Base-by-base conservation (phyloP, 2,113 vertebrate species). In the Channa argus region DNA sequence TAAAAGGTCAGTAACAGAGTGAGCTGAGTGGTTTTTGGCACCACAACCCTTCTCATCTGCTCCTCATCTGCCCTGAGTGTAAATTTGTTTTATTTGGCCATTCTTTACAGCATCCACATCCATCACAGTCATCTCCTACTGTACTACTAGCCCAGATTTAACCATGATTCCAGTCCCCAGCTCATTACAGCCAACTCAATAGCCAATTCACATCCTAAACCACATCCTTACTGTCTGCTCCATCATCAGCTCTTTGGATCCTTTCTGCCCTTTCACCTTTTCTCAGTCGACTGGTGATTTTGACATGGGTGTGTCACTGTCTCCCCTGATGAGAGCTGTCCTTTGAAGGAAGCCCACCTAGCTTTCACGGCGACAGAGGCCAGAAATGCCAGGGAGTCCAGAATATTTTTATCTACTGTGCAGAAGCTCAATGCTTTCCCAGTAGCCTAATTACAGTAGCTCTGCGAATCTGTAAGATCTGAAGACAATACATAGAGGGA, bases 261-360 rank as follows among this genome's bases (percentile, higher is more conserved):
- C 70, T 65, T 71, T 56, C 71, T 49, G 63, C 69, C 77, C 85
- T 82, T 63, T 90, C 79, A 81, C 89, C 84, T 86, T 90, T 92
- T 93, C 89, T 89, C 91, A 80, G 72, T 63, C 11, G 34, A 63
- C 72, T 93, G 91, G 61, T 80, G 79, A 82, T 90, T 93, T 87
- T 93, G 81, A 89, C 92, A 88, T 38, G 75, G 52, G 65, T 1
- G 14, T 90, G 91, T 77, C 60, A 86, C 89, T 88, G 82, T 87
- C 87, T 89, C 74, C 53, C 59, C 38, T 5, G 13, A 62, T 82
- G 86, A 87, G 82, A 87, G 73, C 63, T 5, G 68, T 54, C 77
- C 89, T 92, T 93, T 91, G 89, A 93, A 88, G 79, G 84, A 71
- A 75, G 71, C 56, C 39, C 60, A 73, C 41, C 64, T 61, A 13